Percentiles rank a stretch among this genome's conserved stretches.
phyloP scores from a whole-genome alignment of 1,140 invertebrate species.

The Araneus ventricosus region DNA sequence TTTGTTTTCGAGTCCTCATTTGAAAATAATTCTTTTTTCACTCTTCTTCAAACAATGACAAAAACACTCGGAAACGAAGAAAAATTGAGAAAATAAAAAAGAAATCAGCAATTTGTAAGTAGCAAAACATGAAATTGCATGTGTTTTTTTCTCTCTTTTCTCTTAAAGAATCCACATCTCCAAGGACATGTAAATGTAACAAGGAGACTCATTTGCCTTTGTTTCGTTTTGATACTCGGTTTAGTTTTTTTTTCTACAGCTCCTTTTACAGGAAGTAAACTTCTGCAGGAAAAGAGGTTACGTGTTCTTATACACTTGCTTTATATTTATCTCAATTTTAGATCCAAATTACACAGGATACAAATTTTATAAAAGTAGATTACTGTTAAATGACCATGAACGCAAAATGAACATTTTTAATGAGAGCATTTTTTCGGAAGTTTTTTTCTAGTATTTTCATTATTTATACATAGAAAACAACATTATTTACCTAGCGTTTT shows the following conservation, averaged over 20 bases:
- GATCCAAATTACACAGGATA: neutral
- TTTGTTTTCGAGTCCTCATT: neutral
- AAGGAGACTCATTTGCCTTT: neutral
- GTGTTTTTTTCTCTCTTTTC: neutral
- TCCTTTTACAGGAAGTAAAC: neutral
- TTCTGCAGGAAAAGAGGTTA: neutral
- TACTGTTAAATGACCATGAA: neutral
- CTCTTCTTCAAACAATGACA: neutral
- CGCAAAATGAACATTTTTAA: too few relatives aligned
- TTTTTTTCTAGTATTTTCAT: too few relatives aligned
- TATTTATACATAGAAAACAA: too few relatives aligned
- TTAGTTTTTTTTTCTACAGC: neutral
- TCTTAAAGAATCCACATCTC: neutral
- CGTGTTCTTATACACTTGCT: neutral
- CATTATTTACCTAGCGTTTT: too few relatives aligned
- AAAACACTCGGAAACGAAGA: neutral
- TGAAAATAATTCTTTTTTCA: neutral
- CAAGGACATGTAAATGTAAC: constrained; percentile 5
- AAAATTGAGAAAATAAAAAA: neutral
- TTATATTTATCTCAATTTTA: neutral
- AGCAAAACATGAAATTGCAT: constrained; percentile 25
- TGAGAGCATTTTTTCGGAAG: too few relatives aligned
- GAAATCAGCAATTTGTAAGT: constrained; percentile 41
- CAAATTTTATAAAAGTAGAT: neutral
- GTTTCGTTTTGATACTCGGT: neutral